These are phyloP conservation scores for Papilio glaucus DNA, from an alignment of 1,140 invertebrate genomes.

Conservation along the genomic window DNA sequence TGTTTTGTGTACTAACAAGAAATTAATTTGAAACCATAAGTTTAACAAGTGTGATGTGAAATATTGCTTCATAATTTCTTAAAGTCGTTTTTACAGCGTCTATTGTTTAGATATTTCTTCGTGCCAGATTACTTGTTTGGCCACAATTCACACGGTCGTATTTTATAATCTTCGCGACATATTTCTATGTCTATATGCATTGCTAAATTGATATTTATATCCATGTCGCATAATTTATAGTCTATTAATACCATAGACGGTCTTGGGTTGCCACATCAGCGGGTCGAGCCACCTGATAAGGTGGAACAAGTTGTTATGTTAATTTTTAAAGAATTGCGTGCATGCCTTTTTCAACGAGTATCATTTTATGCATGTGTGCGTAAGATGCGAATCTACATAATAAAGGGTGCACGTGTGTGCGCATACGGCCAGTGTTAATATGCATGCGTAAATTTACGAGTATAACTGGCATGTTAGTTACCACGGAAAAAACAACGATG, in stretches of 20 bases:
- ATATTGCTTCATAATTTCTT: background rate
- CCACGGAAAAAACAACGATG: slow-evolving; percentile 20
- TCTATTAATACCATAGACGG: slow-evolving; percentile 27
- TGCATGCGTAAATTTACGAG: slow-evolving; percentile 30
- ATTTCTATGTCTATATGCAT: background rate
- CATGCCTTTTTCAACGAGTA: slow-evolving; percentile 30
- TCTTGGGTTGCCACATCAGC: slow-evolving; percentile 25
- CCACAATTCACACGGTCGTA: background rate
- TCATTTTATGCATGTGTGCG: slow-evolving; percentile 5
- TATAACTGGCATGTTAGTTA: slow-evolving; percentile 25
- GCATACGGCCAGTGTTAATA: slow-evolving; percentile 5
- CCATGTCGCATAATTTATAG: slow-evolving; percentile 3
- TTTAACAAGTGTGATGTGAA: background rate
- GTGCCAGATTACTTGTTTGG: background rate
- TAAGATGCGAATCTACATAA: slow-evolving; percentile 5
- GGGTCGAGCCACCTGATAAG: slow-evolving; percentile 8
- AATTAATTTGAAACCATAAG: background rate
- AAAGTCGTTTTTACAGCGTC: background rate
- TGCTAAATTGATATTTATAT: slow-evolving; percentile 17
- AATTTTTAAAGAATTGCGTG: slow-evolving; percentile 35
- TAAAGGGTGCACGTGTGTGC: background rate
- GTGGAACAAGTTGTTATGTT: slow-evolving; percentile 32
- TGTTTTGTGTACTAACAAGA: no score
- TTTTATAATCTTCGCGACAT: slow-evolving; percentile 11
- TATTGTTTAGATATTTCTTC: background rate